phyloP scores from a whole-genome alignment of 2,888 invertebrate species.

The Xestobium rufovillosum region DNA sequence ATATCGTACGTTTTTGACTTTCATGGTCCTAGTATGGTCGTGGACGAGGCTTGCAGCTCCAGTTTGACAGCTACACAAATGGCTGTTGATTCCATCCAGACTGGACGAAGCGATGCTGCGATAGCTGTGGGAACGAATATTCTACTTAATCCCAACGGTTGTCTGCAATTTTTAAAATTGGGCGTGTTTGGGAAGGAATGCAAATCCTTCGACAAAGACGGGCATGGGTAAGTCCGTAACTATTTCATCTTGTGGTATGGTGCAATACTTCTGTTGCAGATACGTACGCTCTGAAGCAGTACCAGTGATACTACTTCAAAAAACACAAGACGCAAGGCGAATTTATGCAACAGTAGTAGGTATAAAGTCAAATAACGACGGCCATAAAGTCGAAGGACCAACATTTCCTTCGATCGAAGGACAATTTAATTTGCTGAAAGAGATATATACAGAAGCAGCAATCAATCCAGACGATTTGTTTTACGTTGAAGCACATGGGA shows the following conservation, averaged over 20 bases:
- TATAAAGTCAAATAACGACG: conserved; percentile 51
- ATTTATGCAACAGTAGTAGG: conserved; percentile 47
- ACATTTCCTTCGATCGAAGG: conserved; percentile 30
- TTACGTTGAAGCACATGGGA: conserved; percentile 56
- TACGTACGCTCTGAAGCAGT: conserved; percentile 44
- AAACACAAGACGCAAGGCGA: conserved; percentile 38
- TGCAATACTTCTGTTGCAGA: no score
- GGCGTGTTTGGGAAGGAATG: conserved; percentile 23
- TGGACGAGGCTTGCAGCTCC: conserved; percentile 30
- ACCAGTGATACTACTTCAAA: conserved; percentile 42
- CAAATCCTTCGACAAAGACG: conserved; percentile 21
- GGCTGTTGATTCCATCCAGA: conserved; percentile 23
- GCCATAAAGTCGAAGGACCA: conserved; percentile 37
- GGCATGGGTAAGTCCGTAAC: no score
- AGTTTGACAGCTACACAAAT: conserved; percentile 23
- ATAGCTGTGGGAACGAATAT: no score
- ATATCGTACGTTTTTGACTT: conserved; percentile 29
- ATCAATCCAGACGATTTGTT: conserved; percentile 46
- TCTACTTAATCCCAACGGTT: no score
- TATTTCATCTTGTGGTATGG: no score
- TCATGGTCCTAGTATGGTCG: conserved; percentile 27
- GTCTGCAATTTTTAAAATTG: no score
- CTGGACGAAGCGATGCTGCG: no score
- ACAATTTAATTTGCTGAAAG: conserved; percentile 38
- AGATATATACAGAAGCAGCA: conserved; percentile 46